Evolutionary conservation across 2,888 invertebrate genomes (phyloP).

Genomic region (Orthosia cruda): DNA sequence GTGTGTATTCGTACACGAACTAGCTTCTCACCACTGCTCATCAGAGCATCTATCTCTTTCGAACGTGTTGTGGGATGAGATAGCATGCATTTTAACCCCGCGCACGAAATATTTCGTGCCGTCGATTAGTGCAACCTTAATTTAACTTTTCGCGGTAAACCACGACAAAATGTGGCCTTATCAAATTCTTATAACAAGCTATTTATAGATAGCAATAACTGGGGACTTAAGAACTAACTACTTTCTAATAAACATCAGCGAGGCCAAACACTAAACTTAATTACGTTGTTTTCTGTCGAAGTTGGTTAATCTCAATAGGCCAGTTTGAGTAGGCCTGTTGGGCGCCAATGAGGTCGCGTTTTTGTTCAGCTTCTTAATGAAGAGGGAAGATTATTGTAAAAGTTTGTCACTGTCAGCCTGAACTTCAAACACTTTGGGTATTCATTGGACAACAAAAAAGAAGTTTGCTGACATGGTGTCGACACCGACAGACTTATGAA

Average conservation of each 20-base stretch:
- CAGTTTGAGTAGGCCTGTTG: slow-evolving; percentile 69
- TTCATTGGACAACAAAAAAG: slow-evolving; percentile 53
- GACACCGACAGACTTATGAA: not conserved
- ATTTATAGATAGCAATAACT: slow-evolving; percentile 30
- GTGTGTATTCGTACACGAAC: no score
- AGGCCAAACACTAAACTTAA: slow-evolving; percentile 78
- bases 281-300: slow-evolving; percentile 81
- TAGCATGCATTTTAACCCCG: no score
- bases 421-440: slow-evolving; percentile 47
- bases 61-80: no score
- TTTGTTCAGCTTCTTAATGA: slow-evolving; percentile 74
- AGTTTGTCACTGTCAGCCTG: slow-evolving; percentile 74
- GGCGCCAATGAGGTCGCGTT: slow-evolving; percentile 74
- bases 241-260: slow-evolving; percentile 77
- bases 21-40: no score
- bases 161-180: not conserved
- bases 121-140: no score
- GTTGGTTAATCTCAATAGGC: slow-evolving; percentile 82
- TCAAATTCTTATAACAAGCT: slow-evolving; percentile 23
- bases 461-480: slow-evolving; percentile 40
- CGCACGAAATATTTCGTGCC: no score
- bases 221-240: slow-evolving; percentile 59
- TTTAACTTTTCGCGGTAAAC: no score
- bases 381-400: slow-evolving; percentile 77
- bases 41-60: no score